phyloP scores from a whole-genome alignment of 2,113 vertebrate genomes.

The Trachemys scripta region DNA sequence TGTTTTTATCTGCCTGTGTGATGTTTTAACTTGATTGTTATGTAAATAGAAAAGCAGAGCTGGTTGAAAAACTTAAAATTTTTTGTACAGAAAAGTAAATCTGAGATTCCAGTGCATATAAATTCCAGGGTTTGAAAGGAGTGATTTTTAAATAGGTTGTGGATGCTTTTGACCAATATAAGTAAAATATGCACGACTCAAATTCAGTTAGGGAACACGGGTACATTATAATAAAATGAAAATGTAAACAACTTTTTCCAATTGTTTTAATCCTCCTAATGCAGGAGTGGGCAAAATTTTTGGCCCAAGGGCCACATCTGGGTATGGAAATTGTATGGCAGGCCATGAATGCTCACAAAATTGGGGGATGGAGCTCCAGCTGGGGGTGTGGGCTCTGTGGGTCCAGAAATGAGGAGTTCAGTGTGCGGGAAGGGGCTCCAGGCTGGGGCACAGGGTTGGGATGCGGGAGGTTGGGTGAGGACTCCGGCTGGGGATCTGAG shows the following conservation, averaged over 20 bases:
- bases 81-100: background rate
- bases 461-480: too few species aligned
- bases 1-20: background rate
- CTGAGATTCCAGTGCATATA: background rate
- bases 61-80: background rate
- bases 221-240: accelerated
- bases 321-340: too few species aligned
- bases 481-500: too few species aligned
- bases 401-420: too few species aligned
- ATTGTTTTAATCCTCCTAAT: background rate
- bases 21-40: background rate
- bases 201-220: background rate
- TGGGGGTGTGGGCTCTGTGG: too few species aligned
- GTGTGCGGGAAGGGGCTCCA: too few species aligned
- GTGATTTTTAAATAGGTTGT: background rate
- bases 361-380: too few species aligned
- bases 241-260: background rate
- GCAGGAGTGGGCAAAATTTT: too few species aligned
- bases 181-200: background rate
- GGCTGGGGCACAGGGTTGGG: too few species aligned
- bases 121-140: background rate
- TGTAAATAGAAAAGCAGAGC: background rate
- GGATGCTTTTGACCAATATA: background rate
- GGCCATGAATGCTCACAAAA: too few species aligned
- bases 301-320: too few species aligned